Evolutionary conservation across 2,888 invertebrate species (phyloP).

Genomic region (Meandrusa payeni): DNA sequence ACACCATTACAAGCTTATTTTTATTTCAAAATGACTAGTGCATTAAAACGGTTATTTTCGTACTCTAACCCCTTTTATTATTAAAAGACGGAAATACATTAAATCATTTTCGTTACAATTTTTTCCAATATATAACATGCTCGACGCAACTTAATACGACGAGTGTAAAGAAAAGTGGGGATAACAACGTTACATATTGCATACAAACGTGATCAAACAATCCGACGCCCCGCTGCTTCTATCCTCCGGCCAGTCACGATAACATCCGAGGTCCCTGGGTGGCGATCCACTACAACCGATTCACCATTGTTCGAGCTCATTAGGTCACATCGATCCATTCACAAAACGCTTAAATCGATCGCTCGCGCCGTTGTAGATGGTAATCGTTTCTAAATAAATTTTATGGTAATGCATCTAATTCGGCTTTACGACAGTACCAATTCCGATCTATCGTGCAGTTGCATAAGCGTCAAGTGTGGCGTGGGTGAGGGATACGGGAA

Average conservation of each 20-base stretch:
- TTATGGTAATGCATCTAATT: constrained; percentile 62
- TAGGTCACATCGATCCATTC: constrained; percentile 40
- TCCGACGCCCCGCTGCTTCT: constrained; percentile 47
- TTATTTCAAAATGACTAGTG: no score
- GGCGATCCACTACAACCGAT: constrained; percentile 51
- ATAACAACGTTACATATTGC: constrained; percentile 14
- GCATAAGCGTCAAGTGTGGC: constrained; percentile 61
- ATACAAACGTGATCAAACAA: constrained; percentile 27
- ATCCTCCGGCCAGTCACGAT: constrained; percentile 45
- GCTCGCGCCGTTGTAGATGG: constrained; percentile 24
- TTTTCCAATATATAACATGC: neutral
- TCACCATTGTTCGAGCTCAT: constrained; percentile 60
- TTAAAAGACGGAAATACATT: no score
- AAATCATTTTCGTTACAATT: no score
- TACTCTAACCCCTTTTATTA: no score
- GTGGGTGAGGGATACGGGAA: constrained; percentile 47
- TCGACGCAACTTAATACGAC: neutral
- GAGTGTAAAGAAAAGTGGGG: neutral
- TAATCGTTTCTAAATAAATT: constrained; percentile 55
- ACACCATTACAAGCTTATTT: no score
- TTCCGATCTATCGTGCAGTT: constrained; percentile 47
- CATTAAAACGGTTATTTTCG: no score
- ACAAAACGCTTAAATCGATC: constrained; percentile 37
- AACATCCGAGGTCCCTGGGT: constrained; percentile 59
- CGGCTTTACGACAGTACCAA: constrained; percentile 43